Base-by-base conservation (phyloP, 2,888 invertebrate genomes). In the Antheraea assamensis region DNA sequence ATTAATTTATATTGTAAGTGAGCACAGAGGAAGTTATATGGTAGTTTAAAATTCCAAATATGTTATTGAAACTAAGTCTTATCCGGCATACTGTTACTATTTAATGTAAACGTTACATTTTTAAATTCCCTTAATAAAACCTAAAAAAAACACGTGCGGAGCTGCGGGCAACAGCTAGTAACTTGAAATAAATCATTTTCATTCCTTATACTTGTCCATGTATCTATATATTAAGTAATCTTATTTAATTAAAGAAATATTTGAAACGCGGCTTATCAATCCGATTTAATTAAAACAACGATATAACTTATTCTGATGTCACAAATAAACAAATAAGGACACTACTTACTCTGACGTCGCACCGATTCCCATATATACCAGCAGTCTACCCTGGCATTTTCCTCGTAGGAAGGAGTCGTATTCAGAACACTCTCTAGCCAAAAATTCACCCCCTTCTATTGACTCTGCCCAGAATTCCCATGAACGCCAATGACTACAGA, bases 401-500 rank as follows among this genome's bases (percentile, higher is more conserved):
- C 94, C 93, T 17, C 88, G 85, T 5, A 87, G 79, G 80, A 94
- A 95, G 3, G 85, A 74, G 61, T 93, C 90, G 88, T 95, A 95
- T 74, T 85, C 87, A 24, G 81, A 76, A 77, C 93, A 93, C 2
- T 73, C 74, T 0, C 89, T 80, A 1, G 91, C 90, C 5, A 88
- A 31, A 76, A 95, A 93, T 64, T 84, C 78, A 0, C 87, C 87
- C 1, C 89, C 90, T 0, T 71, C 70, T 58, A 95, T 78, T 0
- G 95, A 94, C 79, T 95, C 95, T 2, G 94, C 86, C 88, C 93
- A 95, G 76, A 84, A 93, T 0, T 66, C 71, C 92, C 92, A 95
- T 0, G 95, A 95, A 0, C 94, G 92, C 84, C 90, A 90, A 80
- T 95, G 95, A 74, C 94, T 95, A 83, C 95, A 95, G 78, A 92